phyloP scores from a whole-genome alignment of 2,888 invertebrate species.

The Nephrocerus scutellatus region DNA sequence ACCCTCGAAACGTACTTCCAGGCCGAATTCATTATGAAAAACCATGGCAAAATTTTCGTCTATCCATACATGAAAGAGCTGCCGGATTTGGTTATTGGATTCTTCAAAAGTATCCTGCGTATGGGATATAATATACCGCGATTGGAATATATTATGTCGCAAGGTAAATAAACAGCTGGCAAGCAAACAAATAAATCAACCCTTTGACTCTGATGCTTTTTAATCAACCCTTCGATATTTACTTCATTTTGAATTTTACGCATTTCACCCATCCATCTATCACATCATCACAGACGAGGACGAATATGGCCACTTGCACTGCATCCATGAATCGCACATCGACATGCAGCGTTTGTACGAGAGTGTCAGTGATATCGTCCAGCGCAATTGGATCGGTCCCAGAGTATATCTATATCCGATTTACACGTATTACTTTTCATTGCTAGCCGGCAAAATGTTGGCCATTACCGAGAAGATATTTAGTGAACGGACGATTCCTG shows the following conservation, averaged over 20 bases:
- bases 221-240: not conserved
- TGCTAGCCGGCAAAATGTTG: slow-evolving; percentile 39
- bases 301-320: slow-evolving; percentile 36
- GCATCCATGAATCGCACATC: slow-evolving; percentile 38
- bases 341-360: slow-evolving; percentile 41
- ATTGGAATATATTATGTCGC: slow-evolving; percentile 45
- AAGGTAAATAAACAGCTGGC: slow-evolving; percentile 26
- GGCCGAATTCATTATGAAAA: slow-evolving; percentile 34
- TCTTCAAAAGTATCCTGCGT: slow-evolving; percentile 40
- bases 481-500: slow-evolving; percentile 37
- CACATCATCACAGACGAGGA: slow-evolving; percentile 31
- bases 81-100: slow-evolving; percentile 38
- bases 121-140: slow-evolving; percentile 46
- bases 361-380: slow-evolving; percentile 38
- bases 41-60: slow-evolving; percentile 39
- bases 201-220: not conserved
- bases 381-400: slow-evolving; percentile 41
- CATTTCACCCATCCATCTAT: not conserved
- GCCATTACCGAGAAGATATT: slow-evolving; percentile 42
- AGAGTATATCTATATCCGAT: slow-evolving; percentile 44
- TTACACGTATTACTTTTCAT: slow-evolving; percentile 43
- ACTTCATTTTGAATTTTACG: not conserved
- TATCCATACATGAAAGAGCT: slow-evolving; percentile 44
- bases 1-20: slow-evolving; percentile 29
- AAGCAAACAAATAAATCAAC: slow-evolving; percentile 2